A percentile compares a stretch with the other conserved stretches of the same genome.
phyloP scores from a whole-genome alignment of 2,888 invertebrate genomes.

The Lithophane ornitopus region DNA sequence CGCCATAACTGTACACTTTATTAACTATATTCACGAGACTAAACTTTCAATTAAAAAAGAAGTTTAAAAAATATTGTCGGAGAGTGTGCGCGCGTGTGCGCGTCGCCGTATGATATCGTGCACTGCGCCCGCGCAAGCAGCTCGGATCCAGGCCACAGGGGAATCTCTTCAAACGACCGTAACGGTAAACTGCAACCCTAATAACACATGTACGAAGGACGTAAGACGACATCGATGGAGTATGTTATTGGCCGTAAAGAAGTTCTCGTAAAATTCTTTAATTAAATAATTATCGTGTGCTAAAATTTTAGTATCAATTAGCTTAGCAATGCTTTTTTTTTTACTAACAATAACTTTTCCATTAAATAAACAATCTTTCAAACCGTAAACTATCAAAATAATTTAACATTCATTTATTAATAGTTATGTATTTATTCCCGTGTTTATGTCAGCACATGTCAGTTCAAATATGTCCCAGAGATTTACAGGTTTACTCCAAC shows the following conservation, averaged over 20 bases:
- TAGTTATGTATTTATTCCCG: too few relatives aligned
- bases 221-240: background rate
- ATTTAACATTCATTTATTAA: background rate
- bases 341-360: background rate
- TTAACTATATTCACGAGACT: slow-evolving; percentile 49
- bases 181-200: slow-evolving; percentile 70
- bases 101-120: slow-evolving; percentile 53
- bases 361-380: background rate
- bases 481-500: background rate
- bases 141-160: slow-evolving; percentile 66
- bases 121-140: slow-evolving; percentile 65
- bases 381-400: background rate
- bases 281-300: slow-evolving; percentile 11
- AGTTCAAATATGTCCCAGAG: slow-evolving; percentile 4
- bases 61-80: slow-evolving; percentile 36
- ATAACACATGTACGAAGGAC: slow-evolving; percentile 62
- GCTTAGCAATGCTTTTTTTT: background rate
- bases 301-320: slow-evolving; percentile 33
- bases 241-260: slow-evolving; percentile 25
- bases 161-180: slow-evolving; percentile 65
- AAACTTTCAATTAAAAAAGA: slow-evolving; percentile 49
- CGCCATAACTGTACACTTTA: slow-evolving; percentile 62
- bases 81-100: slow-evolving; percentile 60
- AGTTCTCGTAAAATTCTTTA: slow-evolving; percentile 32
- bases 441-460: too few relatives aligned